A percentile compares a stretch with the other conserved stretches of the same genome.
Conservation (phyloP, 2,888 invertebrate genomes). For the Shargacucullia verbasci region DNA sequence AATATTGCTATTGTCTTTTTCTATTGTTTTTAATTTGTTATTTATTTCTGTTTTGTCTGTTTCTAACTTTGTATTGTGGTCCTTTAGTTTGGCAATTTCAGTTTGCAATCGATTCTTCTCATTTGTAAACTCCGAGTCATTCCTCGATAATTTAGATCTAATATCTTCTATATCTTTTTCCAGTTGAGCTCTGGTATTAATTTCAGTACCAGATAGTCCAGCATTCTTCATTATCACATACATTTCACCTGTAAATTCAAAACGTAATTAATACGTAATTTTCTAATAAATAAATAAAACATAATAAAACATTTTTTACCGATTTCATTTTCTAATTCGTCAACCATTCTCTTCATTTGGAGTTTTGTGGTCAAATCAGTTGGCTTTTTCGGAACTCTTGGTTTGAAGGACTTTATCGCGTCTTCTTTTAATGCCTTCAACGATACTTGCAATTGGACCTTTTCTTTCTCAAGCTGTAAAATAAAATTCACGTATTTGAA, state of each 20-base stretch:
- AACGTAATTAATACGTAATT: neutral
- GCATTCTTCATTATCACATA: slow-evolving; percentile 90
- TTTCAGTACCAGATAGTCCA: slow-evolving; percentile 85
- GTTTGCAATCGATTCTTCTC: slow-evolving; percentile 86
- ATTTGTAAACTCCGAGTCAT: slow-evolving; percentile 85
- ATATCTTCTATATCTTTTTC: slow-evolving; percentile 88
- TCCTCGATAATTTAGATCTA: slow-evolving; percentile 83
- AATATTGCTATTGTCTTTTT: slow-evolving; percentile 80
- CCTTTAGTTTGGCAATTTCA: slow-evolving; percentile 87
- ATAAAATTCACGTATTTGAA: no score
- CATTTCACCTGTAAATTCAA: slow-evolving; percentile 86
- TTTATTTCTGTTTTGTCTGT: slow-evolving; percentile 78
- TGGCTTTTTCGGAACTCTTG: slow-evolving; percentile 92
- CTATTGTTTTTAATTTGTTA: slow-evolving; percentile 73
- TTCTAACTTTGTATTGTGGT: slow-evolving; percentile 83
- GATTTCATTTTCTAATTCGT: slow-evolving; percentile 96
- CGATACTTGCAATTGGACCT: slow-evolving; percentile 90
- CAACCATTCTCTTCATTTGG: slow-evolving; percentile 94
- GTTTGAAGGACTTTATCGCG: slow-evolving; percentile 91
- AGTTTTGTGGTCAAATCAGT: slow-evolving; percentile 92
- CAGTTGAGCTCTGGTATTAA: slow-evolving; percentile 81
- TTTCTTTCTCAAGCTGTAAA: slow-evolving; percentile 90
- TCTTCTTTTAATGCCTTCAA: slow-evolving; percentile 91
- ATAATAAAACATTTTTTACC: slow-evolving; percentile 76
- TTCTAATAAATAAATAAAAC: neutral